These are phyloP conservation scores for Nycticebus coucang DNA, from an alignment of 2,113 vertebrate genomes.

Conservation along the genomic window DNA sequence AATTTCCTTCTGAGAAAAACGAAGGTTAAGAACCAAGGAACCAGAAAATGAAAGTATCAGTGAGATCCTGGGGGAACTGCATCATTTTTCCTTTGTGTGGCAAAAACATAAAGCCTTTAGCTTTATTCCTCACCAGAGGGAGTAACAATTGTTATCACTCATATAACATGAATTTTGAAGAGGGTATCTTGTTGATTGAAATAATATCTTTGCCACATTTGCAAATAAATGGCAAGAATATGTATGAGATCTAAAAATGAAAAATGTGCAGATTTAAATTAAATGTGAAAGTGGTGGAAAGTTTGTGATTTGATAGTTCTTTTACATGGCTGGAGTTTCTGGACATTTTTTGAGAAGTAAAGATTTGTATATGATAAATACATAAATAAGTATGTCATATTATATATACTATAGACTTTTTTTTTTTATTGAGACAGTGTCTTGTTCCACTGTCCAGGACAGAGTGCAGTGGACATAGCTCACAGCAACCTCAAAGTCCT, in stretches of 20 bases:
- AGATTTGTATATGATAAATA: background rate
- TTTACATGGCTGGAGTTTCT: background rate
- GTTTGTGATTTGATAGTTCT: background rate
- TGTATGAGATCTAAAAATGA: background rate
- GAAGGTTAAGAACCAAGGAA: slow-evolving; percentile 14
- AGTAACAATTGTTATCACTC: background rate
- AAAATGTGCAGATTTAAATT: background rate
- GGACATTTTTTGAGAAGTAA: background rate
- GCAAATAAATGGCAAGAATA: slow-evolving; percentile 39
- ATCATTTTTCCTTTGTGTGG: background rate
- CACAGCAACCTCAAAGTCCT: no score
- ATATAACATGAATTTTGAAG: background rate
- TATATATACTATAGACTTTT: background rate
- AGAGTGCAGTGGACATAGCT: no score
- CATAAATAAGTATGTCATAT: background rate
- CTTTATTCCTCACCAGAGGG: slow-evolving; percentile 35
- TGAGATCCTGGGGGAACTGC: background rate
- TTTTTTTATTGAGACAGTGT: no score
- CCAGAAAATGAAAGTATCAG: slow-evolving; percentile 42
- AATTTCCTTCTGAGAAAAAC: background rate
- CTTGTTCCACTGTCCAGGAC: no score
- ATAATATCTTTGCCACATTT: slow-evolving; percentile 36
- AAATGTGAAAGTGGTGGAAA: background rate
- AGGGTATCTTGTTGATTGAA: slow-evolving; percentile 40
- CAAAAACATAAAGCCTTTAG: slow-evolving; percentile 28